A percentile compares a stretch with the other conserved stretches of the same genome.
Conservation (phyloP, 2,888 invertebrate species). For the Lasioglossum leucozonium region DNA sequence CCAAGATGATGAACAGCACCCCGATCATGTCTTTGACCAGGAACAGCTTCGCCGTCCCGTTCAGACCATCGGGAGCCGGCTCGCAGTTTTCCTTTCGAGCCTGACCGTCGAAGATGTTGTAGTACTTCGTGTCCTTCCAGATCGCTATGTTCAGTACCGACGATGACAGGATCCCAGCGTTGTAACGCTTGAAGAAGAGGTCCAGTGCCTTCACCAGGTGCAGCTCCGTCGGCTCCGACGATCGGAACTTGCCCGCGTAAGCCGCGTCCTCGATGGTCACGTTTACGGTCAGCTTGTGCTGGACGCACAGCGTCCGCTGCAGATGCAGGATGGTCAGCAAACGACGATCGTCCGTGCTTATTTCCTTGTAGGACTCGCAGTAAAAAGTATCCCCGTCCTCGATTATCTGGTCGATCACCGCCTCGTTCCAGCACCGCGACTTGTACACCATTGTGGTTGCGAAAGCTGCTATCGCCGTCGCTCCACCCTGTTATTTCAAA, state of each 20-base stretch:
- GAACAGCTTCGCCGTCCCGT: conserved; percentile 78
- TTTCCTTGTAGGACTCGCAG: conserved; percentile 76
- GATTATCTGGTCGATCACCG: conserved; percentile 80
- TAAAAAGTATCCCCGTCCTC: conserved; percentile 82
- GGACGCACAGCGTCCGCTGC: conserved; percentile 71
- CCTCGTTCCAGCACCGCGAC: conserved; percentile 79
- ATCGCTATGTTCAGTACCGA: conserved; percentile 77
- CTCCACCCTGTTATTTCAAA: conserved; percentile 76
- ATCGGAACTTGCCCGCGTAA: conserved; percentile 79
- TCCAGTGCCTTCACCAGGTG: conserved; percentile 79
- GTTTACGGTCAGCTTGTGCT: conserved; percentile 72
- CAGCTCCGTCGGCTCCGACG: conserved; percentile 76
- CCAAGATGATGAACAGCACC: conserved; percentile 78
- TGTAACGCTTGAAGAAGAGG: conserved; percentile 76
- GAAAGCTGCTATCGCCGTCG: conserved; percentile 80
- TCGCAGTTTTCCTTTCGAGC: conserved; percentile 74
- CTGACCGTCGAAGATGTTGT: conserved; percentile 80
- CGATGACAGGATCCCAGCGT: conserved; percentile 77
- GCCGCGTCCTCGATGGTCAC: conserved; percentile 78
- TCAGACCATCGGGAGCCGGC: conserved; percentile 55
- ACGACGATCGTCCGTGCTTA: conserved; percentile 74
- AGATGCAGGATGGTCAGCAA: conserved; percentile 75
- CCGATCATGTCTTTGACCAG: conserved; percentile 74
- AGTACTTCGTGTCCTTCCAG: conserved; percentile 76
- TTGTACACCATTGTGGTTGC: conserved; percentile 77